Conservation (phyloP, 2,797 vertebrate species). For the Cyclopterus lumpus region DNA sequence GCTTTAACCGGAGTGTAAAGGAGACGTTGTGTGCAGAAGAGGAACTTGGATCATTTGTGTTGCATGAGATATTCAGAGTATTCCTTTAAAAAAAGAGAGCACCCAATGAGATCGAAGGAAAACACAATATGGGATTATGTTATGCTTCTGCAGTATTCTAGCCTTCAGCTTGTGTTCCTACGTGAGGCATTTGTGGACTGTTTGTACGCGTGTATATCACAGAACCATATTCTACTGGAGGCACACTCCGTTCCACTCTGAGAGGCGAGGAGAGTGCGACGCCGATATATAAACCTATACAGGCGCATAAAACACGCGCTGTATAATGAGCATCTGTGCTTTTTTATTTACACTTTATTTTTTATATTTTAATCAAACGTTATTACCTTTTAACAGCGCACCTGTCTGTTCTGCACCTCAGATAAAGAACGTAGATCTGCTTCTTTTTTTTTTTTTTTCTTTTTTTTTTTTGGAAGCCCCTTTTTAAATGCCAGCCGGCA, state of each 20-base stretch:
- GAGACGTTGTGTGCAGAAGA: constrained; percentile 3
- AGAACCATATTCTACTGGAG: constrained; percentile 22
- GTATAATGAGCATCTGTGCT: constrained; percentile 79
- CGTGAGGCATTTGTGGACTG: constrained; percentile 22
- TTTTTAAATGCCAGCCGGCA: constrained; percentile 72
- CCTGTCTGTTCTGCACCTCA: constrained; percentile 66
- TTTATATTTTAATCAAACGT: constrained; percentile 51
- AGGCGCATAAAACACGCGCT: constrained; percentile 60
- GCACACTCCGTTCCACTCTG: too few relatives aligned
- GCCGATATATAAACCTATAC: constrained; percentile 61
- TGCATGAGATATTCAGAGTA: background rate
- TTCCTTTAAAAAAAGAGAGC: background rate
- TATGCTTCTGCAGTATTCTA: background rate
- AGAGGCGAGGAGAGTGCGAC: constrained; percentile 35
- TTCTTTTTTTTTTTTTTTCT: constrained; percentile 21
- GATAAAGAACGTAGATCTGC: constrained; percentile 48
- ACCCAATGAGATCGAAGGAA: background rate
- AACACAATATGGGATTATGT: background rate
- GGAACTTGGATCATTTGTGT: background rate
- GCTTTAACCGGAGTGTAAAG: constrained; percentile 9
- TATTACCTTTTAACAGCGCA: constrained; percentile 75
- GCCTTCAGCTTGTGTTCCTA: constrained; percentile 17
- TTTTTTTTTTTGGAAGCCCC: constrained; percentile 3
- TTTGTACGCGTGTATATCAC: constrained; percentile 2
- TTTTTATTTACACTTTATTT: constrained; percentile 20